Evolutionary conservation across 2,797 vertebrate genomes (phyloP).

Genomic region (Carcharodon carcharias): DNA sequence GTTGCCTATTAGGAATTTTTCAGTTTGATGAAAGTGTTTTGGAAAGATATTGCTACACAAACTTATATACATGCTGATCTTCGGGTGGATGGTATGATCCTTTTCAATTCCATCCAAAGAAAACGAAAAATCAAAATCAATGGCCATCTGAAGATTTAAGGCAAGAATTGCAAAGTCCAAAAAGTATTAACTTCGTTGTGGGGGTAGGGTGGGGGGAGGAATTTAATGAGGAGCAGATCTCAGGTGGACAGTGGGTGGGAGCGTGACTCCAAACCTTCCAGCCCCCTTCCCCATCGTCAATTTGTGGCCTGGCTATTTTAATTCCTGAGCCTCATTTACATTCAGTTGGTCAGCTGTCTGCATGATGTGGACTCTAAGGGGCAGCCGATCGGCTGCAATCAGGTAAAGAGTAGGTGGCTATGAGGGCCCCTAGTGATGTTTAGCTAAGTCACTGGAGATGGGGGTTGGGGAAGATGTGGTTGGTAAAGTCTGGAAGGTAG

Average conservation of each 20-base stretch:
- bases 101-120: neutral
- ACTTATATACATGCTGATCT: neutral
- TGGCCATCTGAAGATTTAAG: neutral
- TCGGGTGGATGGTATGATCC: neutral
- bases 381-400: neutral
- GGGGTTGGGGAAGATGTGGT: neutral
- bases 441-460: neutral
- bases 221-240: neutral
- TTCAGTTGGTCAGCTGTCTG: neutral
- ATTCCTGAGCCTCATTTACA: neutral
- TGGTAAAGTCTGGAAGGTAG: neutral
- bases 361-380: neutral
- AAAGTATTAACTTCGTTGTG: neutral
- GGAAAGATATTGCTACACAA: neutral
- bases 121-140: neutral
- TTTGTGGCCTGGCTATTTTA: neutral
- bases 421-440: neutral
- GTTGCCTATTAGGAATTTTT: neutral
- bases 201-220: neutral
- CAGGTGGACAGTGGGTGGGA: neutral
- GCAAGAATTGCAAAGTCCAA: neutral
- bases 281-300: too few relatives aligned
- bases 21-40: neutral
- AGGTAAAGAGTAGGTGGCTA: neutral
- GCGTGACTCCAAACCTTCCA: too few relatives aligned